Evolutionary conservation across 92 coral and sea anemone species (phyloP), one percentile per base, ranked within the genome.

Genomic region (Montipora capitata): DNA sequence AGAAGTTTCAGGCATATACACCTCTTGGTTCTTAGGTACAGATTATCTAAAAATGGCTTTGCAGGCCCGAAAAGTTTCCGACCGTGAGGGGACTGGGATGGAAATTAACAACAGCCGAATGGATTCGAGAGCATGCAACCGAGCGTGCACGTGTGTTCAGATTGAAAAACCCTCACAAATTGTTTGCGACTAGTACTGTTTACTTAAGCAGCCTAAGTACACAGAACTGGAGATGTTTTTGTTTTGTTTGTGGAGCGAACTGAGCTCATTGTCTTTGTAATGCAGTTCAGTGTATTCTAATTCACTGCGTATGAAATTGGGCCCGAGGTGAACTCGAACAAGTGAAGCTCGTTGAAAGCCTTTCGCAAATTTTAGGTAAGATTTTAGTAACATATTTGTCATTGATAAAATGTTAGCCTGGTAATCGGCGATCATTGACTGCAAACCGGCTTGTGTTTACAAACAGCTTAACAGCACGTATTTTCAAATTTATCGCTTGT

Each of bases 191-290:
- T 56, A 27, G 35, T 27, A 1, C 35, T 27, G 62, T 56, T 56
- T 56, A 56, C 62, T 56, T 56, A 56, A 3, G 62, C 7, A n/a
- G 62, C 62, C 13, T 56, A 56, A 7, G 72, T 18, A 15, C 13
- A 39, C 72, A 66, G 72, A 66, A 66, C 72, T 66, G 72, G 72
- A 66, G 72, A 66, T 66, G 72, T 66, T 66, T 63, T 11, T 63
- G 72, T 66, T 66, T 66, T 66, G 72, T 66, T 66, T 13, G 39
- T 66, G 72, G 72, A 20, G 17, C 72, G 68, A 63, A 63, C 68
- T 63, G 68, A 63, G 68, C 68, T 63, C 68, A 20, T 63, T 63
- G 68, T 63, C 68, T 63, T 63, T 0, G 17, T 66, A 66, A 66
- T 66, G 72, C 72, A 16, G 72, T 66, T 66, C 7, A 66, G 72